These are phyloP conservation scores for Herpailurus yagouaroundi DNA, from an alignment of 2,113 vertebrate species.

Conservation along the genomic window DNA sequence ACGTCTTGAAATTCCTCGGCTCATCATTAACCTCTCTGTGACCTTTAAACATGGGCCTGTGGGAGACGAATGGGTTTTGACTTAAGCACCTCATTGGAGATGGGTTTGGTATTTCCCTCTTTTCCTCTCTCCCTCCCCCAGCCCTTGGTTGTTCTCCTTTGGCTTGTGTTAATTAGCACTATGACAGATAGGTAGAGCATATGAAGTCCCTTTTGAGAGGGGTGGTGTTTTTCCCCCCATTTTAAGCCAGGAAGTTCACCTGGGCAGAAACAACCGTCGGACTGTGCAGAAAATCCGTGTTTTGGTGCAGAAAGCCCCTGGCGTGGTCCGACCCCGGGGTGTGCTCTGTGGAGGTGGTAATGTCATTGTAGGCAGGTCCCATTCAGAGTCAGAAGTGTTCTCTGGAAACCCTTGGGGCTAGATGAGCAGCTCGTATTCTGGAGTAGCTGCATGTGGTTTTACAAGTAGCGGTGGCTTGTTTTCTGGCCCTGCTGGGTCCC, in stretches of 20 bases:
- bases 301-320: not conserved
- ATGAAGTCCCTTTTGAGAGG: not conserved
- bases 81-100: not conserved
- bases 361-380: not conserved
- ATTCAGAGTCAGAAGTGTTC: not conserved
- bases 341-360: not conserved
- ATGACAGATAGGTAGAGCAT: not conserved
- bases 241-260: not conserved
- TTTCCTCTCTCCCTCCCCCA: not conserved
- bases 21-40: constrained; percentile 72
- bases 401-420: not conserved
- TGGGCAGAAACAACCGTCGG: not conserved
- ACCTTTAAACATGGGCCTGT: constrained; percentile 69
- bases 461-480: not conserved
- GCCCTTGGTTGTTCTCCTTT: not conserved
- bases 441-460: not conserved
- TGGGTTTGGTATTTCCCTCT: constrained; percentile 47
- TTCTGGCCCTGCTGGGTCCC: not conserved
- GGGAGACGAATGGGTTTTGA: constrained; percentile 64
- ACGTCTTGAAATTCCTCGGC: constrained; percentile 58
- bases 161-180: not conserved
- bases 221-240: not conserved
- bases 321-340: too few species aligned
- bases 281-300: not conserved
- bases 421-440: not conserved